phyloP scores from a whole-genome alignment of 2,113 vertebrate species.

The Gnathonemus longibarbis region DNA sequence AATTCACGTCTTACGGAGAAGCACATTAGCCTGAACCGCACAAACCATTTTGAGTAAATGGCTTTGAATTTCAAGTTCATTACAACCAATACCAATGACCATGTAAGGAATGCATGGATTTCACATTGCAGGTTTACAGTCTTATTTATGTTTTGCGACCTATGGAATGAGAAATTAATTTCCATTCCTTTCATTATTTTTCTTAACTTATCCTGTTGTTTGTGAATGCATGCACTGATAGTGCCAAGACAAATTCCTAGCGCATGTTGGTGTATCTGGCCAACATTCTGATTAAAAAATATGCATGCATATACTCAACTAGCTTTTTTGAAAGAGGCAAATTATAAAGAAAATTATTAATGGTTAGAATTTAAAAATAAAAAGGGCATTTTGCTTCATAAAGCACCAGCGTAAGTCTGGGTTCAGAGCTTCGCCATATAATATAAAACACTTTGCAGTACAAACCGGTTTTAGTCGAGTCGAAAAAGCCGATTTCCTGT shows the following conservation, averaged over 20 bases:
- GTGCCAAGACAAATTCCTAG: not conserved
- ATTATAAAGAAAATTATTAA: not conserved
- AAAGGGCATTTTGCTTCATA: not conserved
- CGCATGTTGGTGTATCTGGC: not conserved
- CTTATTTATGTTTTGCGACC: not conserved
- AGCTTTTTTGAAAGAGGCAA: not conserved
- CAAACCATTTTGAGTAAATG: not conserved
- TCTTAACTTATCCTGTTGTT: not conserved
- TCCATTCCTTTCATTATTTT: not conserved
- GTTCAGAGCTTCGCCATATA: not conserved
- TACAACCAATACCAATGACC: not conserved
- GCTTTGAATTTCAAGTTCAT: not conserved
- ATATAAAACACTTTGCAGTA: not conserved
- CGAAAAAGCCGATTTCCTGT: conserved; percentile 62
- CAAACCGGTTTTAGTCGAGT: conserved; percentile 51
- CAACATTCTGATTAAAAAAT: not conserved
- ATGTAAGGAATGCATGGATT: not conserved
- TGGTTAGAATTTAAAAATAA: not conserved
- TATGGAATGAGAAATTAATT: not conserved
- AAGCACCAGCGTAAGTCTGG: not conserved
- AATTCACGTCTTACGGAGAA: not conserved
- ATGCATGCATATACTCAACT: not conserved
- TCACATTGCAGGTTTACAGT: not conserved
- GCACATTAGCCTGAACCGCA: not conserved
- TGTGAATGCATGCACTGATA: not conserved